Evolutionary conservation across 2,113 vertebrate genomes (phyloP).

Genomic region (Phocoena phocoena): DNA sequence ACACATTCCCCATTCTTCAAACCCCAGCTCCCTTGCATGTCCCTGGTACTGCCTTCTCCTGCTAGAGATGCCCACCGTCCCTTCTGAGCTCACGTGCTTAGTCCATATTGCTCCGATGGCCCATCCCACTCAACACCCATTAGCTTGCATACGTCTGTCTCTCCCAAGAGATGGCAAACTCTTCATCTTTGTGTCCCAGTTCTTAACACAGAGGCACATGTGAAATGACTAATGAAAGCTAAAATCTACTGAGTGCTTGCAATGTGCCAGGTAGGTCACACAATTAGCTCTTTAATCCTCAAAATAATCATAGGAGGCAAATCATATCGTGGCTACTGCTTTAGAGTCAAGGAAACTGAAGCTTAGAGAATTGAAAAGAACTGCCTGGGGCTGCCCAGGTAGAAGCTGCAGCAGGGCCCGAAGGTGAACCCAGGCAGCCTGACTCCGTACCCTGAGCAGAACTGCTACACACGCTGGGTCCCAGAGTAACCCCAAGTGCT

Average conservation of each 20-base stretch:
- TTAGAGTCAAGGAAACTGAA: background rate
- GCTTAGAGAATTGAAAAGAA: background rate
- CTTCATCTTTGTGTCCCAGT: background rate
- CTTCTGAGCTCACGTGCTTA: background rate
- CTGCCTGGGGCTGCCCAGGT: background rate
- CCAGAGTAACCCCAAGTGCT: background rate
- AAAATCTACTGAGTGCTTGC: background rate
- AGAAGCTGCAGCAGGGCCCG: background rate
- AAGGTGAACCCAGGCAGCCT: background rate
- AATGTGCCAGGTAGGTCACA: background rate
- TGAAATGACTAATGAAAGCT: background rate
- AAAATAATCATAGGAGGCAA: background rate
- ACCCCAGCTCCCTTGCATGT: background rate
- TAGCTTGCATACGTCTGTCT: background rate
- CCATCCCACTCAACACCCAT: background rate
- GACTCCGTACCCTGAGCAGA: background rate
- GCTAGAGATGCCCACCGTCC: background rate
- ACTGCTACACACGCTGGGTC: accelerated
- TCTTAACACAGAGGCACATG: background rate
- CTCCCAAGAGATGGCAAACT: background rate
- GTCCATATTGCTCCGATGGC: background rate
- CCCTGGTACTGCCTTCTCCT: background rate
- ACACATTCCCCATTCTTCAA: background rate
- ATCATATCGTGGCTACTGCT: background rate
- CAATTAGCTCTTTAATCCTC: background rate